Conservation (phyloP, 2,888 invertebrate genomes). For the Hydriomena furcata region DNA sequence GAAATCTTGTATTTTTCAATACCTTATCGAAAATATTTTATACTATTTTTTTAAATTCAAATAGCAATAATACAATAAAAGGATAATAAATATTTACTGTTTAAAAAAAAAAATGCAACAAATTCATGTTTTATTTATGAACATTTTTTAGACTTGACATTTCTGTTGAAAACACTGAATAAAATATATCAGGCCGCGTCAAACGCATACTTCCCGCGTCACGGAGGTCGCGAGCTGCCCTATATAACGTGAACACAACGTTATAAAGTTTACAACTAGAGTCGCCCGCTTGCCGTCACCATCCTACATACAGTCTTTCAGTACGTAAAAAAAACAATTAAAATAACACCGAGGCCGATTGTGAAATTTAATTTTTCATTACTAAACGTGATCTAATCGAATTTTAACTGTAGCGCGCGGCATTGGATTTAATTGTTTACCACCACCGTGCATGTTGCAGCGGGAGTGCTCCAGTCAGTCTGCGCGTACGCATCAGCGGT, state of each 20-base stretch:
- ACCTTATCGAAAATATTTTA: no score
- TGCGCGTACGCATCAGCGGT: conserved; percentile 60
- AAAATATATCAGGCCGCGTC: conserved; percentile 17
- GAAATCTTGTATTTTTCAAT: no score
- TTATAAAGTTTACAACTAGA: conserved; percentile 69
- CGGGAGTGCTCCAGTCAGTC: conserved; percentile 63
- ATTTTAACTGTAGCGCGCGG: conserved; percentile 43
- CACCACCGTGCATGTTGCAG: conserved; percentile 72
- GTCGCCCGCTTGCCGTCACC: conserved; percentile 69
- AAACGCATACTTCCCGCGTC: conserved; percentile 57
- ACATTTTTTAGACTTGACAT: background rate
- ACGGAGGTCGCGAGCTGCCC: conserved; percentile 75
- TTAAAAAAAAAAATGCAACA: no score
- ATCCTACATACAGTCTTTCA: conserved; percentile 54
- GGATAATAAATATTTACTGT: no score
- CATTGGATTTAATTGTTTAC: conserved; percentile 59
- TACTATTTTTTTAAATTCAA: no score
- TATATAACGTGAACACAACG: conserved; percentile 73
- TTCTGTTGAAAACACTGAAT: conserved; percentile 12
- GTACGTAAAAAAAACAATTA: conserved; percentile 65
- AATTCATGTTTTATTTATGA: no score
- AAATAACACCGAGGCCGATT: conserved; percentile 38
- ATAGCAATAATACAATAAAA: no score
- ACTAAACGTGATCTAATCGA: conserved; percentile 57
- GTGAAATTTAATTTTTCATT: conserved; percentile 43